A percentile compares a stretch with the other conserved stretches of the same genome.
Conservation (phyloP, 2,888 invertebrate genomes). For the Scaeva pyrastri region DNA sequence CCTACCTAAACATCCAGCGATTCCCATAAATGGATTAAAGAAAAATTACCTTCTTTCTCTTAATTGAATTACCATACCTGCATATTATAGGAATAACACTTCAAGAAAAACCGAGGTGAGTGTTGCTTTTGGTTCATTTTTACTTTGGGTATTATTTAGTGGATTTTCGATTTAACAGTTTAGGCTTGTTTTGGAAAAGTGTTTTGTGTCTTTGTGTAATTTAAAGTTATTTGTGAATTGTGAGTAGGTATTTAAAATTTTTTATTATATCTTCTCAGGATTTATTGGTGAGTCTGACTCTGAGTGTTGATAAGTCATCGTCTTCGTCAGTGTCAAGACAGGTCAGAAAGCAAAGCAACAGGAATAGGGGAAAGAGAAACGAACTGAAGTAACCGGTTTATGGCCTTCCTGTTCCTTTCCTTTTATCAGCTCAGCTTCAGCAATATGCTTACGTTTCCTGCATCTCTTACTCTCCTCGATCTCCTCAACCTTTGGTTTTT, state of each 20-base stretch:
- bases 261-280: too few relatives aligned
- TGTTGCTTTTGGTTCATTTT: neutral
- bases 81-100: constrained; percentile 4
- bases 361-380: constrained; percentile 1
- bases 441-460: neutral
- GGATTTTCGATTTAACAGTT: neutral
- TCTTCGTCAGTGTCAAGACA: neutral
- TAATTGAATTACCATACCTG: constrained; percentile 33
- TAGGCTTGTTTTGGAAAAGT: neutral
- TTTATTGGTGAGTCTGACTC: too few relatives aligned
- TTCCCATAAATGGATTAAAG: constrained; percentile 18
- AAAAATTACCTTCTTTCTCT: neutral
- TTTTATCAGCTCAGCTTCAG: neutral
- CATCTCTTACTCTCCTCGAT: neutral
- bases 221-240: too few relatives aligned
- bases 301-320: neutral
- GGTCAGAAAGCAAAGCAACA: neutral
- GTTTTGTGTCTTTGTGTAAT: neutral
- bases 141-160: neutral
- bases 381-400: constrained; percentile 13
- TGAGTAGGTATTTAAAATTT: too few relatives aligned
- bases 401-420: neutral
- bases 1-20: neutral
- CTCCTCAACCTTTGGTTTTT: neutral
- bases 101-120: constrained; percentile 30